Percentiles rank a stretch among this genome's conserved stretches.
These are phyloP conservation scores for Poecilia velifera DNA, from an alignment of 2,797 vertebrate genomes.

Conservation along the genomic window DNA sequence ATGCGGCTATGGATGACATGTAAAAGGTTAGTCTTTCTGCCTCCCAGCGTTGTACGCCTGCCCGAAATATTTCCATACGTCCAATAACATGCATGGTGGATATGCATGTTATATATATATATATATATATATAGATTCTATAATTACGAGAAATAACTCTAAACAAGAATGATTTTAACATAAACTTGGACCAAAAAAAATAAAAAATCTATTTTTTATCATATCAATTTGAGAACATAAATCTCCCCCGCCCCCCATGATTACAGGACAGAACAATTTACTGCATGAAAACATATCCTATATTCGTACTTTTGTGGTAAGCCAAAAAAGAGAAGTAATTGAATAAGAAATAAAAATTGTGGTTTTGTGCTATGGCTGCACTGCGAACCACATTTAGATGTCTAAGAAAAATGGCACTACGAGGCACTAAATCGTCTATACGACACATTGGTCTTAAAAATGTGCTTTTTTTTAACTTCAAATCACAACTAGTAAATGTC, in stretches of 20 bases:
- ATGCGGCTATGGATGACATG: too few species aligned
- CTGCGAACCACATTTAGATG: neutral
- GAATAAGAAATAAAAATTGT: neutral
- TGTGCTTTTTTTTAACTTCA: neutral
- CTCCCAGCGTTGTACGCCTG: too few species aligned
- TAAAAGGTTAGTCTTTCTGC: too few species aligned
- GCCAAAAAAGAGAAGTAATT: neutral
- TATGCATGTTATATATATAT: too few species aligned
- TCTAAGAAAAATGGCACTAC: neutral
- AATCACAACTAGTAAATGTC: slow-evolving; percentile 12
- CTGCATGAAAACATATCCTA: neutral
- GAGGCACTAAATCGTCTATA: neutral
- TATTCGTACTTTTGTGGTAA: neutral
- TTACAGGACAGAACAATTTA: neutral
- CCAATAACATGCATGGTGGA: too few species aligned
- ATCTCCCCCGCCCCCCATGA: neutral
- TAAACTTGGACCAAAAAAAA: neutral
- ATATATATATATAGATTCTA: too few species aligned
- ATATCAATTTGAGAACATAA: neutral
- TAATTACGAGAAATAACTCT: too few species aligned
- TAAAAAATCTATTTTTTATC: neutral
- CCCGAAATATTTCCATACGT: too few species aligned
- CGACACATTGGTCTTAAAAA: neutral
- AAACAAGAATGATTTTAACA: neutral
- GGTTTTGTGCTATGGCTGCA: neutral